Evolutionary conservation across 2,113 vertebrate genomes (phyloP), one percentile per base, ranked within the genome.

Genomic region (Nematolebias whitei): DNA sequence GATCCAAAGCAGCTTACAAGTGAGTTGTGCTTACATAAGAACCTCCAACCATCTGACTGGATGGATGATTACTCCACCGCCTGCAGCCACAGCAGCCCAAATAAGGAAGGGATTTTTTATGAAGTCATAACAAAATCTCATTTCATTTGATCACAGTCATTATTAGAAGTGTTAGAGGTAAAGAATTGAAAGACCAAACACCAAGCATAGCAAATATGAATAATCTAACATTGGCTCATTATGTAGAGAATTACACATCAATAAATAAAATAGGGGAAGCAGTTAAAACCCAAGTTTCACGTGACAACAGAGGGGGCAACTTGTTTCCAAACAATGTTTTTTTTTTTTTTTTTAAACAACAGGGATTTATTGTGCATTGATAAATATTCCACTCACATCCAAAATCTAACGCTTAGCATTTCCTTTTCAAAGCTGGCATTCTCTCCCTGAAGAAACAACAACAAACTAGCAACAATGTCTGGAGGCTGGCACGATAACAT

Each of bases 301-400:
- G 79, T 74, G 58, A 83, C 57, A 65, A 51, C 69, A 29, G 7
- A 74, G 62, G 50, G 82, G 65, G 74, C 60, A 77, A 60, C 47
- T 77, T 67, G 43, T 75, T 71, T 68, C 45, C 76, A 76, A 72
- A 56, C 24, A 63, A 78, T 55, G 15, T 61, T 64, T 67, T 53
- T 35, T 22, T 51, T 78, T 68, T 38, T 12, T 22, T 51, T 78
- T 68, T 38, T 12, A 57, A 71, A 39, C 23, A 23, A 53, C 2
- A 9, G 44, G 43, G 7, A n/a, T n/a, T n/a, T n/a, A n/a, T n/a
- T n/a, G n/a, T n/a, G n/a, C n/a, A n/a, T n/a, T n/a, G n/a, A n/a
- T n/a, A n/a, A 29, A 4, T 29, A 29, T 29, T 29, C 26, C 26
- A 3, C 7, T 29, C 26, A 29, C 26, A 29, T 29, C 26, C 7